phyloP scores from a whole-genome alignment of 2,888 invertebrate genomes.

The Caenorhabditis sp. region DNA sequence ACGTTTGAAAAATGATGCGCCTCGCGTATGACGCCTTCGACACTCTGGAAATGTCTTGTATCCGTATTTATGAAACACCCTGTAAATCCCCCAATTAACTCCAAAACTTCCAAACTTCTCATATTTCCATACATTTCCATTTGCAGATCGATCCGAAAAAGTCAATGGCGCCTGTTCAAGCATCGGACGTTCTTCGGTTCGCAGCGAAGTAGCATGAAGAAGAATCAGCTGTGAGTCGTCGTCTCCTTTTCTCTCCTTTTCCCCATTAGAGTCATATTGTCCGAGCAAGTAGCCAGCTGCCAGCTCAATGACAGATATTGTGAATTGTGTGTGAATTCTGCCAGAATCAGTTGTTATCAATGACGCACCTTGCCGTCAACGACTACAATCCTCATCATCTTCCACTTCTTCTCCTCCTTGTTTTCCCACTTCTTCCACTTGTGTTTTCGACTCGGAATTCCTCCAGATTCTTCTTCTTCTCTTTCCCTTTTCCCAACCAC shows the following conservation, averaged over 20 bases:
- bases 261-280: constrained; percentile 28
- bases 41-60: too few relatives aligned
- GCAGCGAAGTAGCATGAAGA: constrained; percentile 60
- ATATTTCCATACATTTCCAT: background rate
- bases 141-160: constrained; percentile 70
- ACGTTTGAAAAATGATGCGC: too few relatives aligned
- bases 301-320: constrained; percentile 8
- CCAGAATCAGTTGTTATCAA: too few relatives aligned
- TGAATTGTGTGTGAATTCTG: too few relatives aligned
- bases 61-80: too few relatives aligned
- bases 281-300: too few relatives aligned
- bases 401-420: constrained; percentile 18
- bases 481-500: background rate
- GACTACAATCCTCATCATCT: constrained; percentile 40
- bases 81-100: too few relatives aligned
- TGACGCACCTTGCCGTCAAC: constrained; percentile 25
- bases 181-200: constrained; percentile 72
- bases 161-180: constrained; percentile 72
- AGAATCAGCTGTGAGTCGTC: constrained; percentile 66
- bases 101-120: background rate
- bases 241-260: background rate
- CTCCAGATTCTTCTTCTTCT: constrained; percentile 3
- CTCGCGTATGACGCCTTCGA: too few relatives aligned
- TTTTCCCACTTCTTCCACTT: constrained; percentile 31
- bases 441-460: background rate